Percentiles rank a stretch among this genome's conserved stretches.
phyloP scores from a whole-genome alignment of 2,797 vertebrate genomes.

The Ctenochaetus hawaiiensis region DNA sequence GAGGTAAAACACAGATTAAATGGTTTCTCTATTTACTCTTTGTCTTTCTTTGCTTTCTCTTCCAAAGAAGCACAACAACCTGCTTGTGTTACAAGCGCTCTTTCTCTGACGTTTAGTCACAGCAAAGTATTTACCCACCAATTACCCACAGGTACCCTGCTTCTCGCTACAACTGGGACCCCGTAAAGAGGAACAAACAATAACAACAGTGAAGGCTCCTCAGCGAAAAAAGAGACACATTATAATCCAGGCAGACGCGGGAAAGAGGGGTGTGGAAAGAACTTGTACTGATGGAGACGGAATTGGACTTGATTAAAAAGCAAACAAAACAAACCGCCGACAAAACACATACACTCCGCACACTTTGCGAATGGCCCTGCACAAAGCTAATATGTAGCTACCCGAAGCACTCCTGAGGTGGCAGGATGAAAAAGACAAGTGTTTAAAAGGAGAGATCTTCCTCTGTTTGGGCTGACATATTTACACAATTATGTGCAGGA shows the following conservation, averaged over 20 bases:
- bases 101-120: constrained; percentile 76
- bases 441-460: constrained; percentile 78
- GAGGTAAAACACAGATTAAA: constrained; percentile 53
- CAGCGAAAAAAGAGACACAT: constrained; percentile 67
- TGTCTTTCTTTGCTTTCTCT: constrained; percentile 44
- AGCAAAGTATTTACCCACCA: constrained; percentile 84
- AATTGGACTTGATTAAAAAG: constrained; percentile 83
- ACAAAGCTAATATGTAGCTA: constrained; percentile 71
- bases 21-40: constrained; percentile 25
- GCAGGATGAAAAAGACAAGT: constrained; percentile 77
- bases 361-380: constrained; percentile 68
- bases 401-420: constrained; percentile 65
- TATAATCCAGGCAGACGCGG: constrained; percentile 72
- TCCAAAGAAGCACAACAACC: constrained; percentile 70
- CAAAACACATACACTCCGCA: constrained; percentile 72
- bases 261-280: constrained; percentile 56
- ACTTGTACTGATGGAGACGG: constrained; percentile 54
- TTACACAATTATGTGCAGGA: constrained; percentile 82
- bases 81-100: constrained; percentile 71
- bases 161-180: constrained; percentile 70
- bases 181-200: constrained; percentile 71
- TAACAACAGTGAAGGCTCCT: constrained; percentile 71
- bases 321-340: constrained; percentile 77
- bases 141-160: constrained; percentile 81
- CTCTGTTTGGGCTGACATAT: constrained; percentile 83